These are phyloP conservation scores for Orgyia antiqua DNA, from an alignment of 2,888 invertebrate species.

Conservation along the genomic window DNA sequence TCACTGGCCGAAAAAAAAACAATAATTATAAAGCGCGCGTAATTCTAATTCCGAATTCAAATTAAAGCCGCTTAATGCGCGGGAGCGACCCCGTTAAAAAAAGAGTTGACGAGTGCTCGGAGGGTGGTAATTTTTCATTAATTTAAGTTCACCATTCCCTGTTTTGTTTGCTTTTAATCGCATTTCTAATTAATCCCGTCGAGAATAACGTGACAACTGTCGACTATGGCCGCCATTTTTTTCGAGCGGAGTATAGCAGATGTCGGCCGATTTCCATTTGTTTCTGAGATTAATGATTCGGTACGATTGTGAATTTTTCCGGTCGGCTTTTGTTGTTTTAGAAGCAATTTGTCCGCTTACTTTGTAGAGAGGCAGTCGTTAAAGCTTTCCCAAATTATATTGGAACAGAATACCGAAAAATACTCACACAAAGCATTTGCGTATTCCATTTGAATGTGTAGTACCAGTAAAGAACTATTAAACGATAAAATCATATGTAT, in stretches of 20 bases:
- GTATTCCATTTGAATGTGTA: neutral
- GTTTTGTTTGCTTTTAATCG: slow-evolving; percentile 79
- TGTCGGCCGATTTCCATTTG: slow-evolving; percentile 78
- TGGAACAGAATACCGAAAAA: slow-evolving; percentile 55
- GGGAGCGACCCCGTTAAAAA: slow-evolving; percentile 75
- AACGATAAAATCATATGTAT: neutral
- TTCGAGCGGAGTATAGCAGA: slow-evolving; percentile 72
- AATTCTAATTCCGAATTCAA: slow-evolving; percentile 79
- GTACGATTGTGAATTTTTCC: slow-evolving; percentile 78
- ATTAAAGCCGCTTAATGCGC: slow-evolving; percentile 79
- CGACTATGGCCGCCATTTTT: slow-evolving; percentile 74
- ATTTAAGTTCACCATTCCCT: slow-evolving; percentile 79
- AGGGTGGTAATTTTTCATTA: slow-evolving; percentile 79
- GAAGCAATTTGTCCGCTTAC: slow-evolving; percentile 78
- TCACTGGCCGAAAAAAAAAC: slow-evolving; percentile 65
- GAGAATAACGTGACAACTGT: slow-evolving; percentile 79
- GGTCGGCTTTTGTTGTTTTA: slow-evolving; percentile 78
- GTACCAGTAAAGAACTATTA: too few relatives aligned
- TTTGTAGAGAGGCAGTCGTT: slow-evolving; percentile 72
- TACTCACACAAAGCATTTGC: slow-evolving; percentile 36
- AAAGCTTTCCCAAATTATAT: slow-evolving; percentile 69
- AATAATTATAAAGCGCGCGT: slow-evolving; percentile 78
- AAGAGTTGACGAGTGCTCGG: slow-evolving; percentile 77
- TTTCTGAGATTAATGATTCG: slow-evolving; percentile 79
- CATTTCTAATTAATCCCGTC: slow-evolving; percentile 79